Conservation (phyloP, 2,113 vertebrate species). For the Tetrax tetrax region DNA sequence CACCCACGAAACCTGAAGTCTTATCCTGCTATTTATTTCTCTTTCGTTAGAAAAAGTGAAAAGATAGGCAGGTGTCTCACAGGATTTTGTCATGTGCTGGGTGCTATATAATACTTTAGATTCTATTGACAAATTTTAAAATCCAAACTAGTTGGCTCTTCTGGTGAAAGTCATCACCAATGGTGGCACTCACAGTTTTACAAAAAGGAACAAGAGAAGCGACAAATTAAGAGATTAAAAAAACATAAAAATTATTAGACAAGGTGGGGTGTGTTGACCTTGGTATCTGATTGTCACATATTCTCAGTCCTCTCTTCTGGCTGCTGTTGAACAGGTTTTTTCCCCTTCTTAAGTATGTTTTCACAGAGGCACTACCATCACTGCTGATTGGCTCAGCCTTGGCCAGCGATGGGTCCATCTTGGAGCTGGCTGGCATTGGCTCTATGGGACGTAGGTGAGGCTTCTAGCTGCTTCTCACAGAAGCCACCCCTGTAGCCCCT, state of each 20-base stretch:
- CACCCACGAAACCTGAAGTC: not conserved
- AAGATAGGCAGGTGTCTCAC: not conserved
- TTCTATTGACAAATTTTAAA: not conserved
- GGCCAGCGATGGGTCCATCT: accelerated
- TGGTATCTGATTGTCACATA: not conserved
- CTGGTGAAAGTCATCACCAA: not conserved
- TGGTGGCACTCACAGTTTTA: not conserved
- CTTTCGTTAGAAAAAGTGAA: not conserved
- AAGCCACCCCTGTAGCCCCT: not conserved
- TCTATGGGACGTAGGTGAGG: not conserved
- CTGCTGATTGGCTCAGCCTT: not conserved
- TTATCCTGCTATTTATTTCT: not conserved
- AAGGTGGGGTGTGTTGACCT: not conserved
- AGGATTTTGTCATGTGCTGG: not conserved
- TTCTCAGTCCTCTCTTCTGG: not conserved
- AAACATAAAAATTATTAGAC: not conserved
- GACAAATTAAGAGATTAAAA: not conserved
- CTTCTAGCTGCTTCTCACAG: not conserved
- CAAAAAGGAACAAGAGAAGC: not conserved
- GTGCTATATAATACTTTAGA: not conserved
- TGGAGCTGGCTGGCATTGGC: accelerated
- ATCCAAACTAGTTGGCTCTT: not conserved
- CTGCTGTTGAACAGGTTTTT: not conserved
- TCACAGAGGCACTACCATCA: not conserved
- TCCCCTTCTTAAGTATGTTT: not conserved